Evolutionary conservation across 1,140 invertebrate species (phyloP), one percentile per base, ranked within the genome.

Genomic region (Helicoverpa armigera): DNA sequence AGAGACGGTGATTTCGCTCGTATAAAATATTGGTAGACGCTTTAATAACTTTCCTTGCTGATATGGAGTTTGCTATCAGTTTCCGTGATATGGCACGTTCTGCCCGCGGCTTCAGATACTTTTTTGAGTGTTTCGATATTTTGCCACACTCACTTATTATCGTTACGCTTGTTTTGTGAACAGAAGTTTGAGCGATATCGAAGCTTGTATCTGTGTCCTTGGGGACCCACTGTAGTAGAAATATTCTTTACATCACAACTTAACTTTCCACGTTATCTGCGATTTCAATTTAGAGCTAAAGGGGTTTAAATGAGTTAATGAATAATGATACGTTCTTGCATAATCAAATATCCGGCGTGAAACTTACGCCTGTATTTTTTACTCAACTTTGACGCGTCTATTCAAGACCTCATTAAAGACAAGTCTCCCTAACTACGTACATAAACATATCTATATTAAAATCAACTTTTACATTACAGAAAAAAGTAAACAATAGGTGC

Each of bases 21-120:
- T 89, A 90, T 90, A 91, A 91, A 92, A 91, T 92, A 91, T 91
- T 86, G 86, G 86, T 83, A 87, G 86, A 74, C 80, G 85, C 88
- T 89, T 88, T 89, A 87, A 92, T 91, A 91, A 91, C 89, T 91
- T 90, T 83, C 29, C 73, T 78, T 61, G 80, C 72, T 87, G 87
- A 88, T 91, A 87, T 82, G 77, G 86, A 91, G 79, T 91, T 91
- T 80, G 80, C 82, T 84, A 81, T 86, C 83, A 78, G 75, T 86
- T 82, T 60, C 70, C 79, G 79, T 86, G 90, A 90, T 91, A 90
- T 58, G 85, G 87, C 89, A 89, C 88, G 90, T 82, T 84, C 54
- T 61, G 65, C 69, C 74, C 73, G 73, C 85, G 82, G 84, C 85
- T 83, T 81, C 54, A 23, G 82, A 83, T 83, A 82, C 83, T 87